Conservation (phyloP, 2,888 invertebrate genomes). For the Metacarcinus magister region DNA sequence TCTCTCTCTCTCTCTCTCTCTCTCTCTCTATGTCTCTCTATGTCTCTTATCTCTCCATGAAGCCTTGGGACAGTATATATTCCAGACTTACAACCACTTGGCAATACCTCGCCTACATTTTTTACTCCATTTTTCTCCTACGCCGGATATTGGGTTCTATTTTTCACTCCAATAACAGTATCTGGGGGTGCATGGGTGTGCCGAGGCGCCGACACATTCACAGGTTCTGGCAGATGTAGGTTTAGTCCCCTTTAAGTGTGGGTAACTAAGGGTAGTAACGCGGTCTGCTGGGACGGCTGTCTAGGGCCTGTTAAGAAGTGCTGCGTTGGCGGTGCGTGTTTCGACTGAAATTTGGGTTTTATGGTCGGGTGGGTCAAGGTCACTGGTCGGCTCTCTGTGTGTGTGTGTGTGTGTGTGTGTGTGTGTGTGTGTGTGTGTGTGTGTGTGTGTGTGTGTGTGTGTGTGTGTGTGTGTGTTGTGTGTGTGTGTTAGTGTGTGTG, state of each 20-base stretch:
- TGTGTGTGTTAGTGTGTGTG: constrained; percentile 56
- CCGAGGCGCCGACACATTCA: neutral
- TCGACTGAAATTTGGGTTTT: neutral
- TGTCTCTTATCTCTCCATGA: neutral
- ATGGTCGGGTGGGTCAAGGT: neutral
- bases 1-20: neutral
- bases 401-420: constrained; percentile 52
- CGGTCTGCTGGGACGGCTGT: neutral
- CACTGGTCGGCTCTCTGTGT: neutral
- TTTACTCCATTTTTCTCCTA: neutral
- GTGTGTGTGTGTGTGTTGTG: constrained; percentile 52
- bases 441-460: constrained; percentile 4
- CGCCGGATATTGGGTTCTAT: neutral
- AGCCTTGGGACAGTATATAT: neutral
- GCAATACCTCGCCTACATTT: neutral
- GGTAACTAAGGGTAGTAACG: neutral
- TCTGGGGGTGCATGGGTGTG: too few species aligned
- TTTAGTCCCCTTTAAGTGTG: neutral
- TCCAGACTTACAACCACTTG: neutral
- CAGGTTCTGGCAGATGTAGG: neutral
- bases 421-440: constrained; percentile 47
- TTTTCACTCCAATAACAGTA: neutral
- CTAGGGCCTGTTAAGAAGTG: neutral
- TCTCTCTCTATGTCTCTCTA: neutral
- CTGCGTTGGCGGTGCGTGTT: neutral